Percentiles rank a stretch among this genome's conserved stretches.
Conservation (phyloP, 2,797 vertebrate species). For the Stomatorhinus walkeri region DNA sequence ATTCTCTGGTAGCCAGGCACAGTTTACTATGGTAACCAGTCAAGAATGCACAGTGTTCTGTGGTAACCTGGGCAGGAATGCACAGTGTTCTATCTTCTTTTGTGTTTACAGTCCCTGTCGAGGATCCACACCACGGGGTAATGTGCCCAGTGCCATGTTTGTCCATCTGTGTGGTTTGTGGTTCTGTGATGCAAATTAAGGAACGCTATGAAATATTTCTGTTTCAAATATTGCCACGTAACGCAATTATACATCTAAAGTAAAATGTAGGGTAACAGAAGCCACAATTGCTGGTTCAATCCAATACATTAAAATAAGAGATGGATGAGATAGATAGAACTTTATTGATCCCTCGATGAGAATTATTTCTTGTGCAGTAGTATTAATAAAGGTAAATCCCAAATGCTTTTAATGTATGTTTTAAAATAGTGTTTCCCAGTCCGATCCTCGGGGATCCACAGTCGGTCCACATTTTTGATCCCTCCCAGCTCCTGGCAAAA, state of each 20-base stretch:
- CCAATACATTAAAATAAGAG: background rate
- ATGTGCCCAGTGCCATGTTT: background rate
- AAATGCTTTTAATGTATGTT: background rate
- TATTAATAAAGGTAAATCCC: background rate
- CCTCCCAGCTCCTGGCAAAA: background rate
- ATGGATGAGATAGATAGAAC: background rate
- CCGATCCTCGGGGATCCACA: background rate
- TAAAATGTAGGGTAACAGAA: background rate
- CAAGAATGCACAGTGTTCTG: background rate
- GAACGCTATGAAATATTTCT: background rate
- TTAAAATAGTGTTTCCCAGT: background rate
- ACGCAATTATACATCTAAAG: background rate
- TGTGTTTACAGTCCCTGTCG: constrained; percentile 11
- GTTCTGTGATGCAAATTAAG: background rate
- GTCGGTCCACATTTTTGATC: background rate
- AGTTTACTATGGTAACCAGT: background rate
- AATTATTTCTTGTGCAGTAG: background rate
- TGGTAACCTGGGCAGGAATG: background rate
- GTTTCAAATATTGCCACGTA: background rate
- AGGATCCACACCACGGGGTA: constrained; percentile 4
- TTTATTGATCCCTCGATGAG: background rate
- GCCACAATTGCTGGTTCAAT: background rate
- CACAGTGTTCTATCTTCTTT: background rate
- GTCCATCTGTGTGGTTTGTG: background rate
- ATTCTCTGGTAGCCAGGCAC: background rate